Evolutionary conservation across 1,140 invertebrate species (phyloP).

Genomic region (Sesamia nonagrioides): DNA sequence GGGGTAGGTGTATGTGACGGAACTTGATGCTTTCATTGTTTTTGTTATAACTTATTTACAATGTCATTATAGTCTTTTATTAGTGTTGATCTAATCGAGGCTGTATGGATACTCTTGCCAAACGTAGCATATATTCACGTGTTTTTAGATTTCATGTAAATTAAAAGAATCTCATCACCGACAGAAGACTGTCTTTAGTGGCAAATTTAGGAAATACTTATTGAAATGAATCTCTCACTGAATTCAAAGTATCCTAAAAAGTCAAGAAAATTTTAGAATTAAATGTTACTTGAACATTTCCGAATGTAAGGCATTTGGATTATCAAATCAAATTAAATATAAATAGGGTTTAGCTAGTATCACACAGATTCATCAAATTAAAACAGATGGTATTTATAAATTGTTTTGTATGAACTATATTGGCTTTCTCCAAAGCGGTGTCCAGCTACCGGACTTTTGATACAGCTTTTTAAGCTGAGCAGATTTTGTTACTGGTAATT

Average conservation of each 20-base stretch:
- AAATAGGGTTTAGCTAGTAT: conserved; percentile 43
- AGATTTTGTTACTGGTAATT: conserved; percentile 45
- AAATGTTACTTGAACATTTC: conserved; percentile 19
- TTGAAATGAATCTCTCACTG: conserved; percentile 55
- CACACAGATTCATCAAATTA: conserved; percentile 35
- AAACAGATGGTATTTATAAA: conserved; percentile 31
- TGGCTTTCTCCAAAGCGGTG: conserved; percentile 45
- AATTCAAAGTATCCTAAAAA: conserved; percentile 23
- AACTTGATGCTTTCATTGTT: conserved; percentile 54
- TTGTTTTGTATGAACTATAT: conserved; percentile 40
- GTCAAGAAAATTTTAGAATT: conserved; percentile 19
- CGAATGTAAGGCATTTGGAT: conserved; percentile 28
- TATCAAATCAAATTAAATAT: conserved; percentile 31
- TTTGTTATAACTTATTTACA: conserved; percentile 47
- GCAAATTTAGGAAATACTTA: conserved; percentile 58
- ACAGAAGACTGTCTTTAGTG: conserved; percentile 64
- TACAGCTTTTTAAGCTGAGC: conserved; percentile 51
- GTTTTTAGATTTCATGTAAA: conserved; percentile 41
- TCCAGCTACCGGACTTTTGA: conserved; percentile 35
- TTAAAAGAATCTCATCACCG: conserved; percentile 54
- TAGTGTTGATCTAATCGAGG: conserved; percentile 50
- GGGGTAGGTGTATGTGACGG: conserved; percentile 29
- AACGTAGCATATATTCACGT: conserved; percentile 44
- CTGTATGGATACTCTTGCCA: conserved; percentile 66
- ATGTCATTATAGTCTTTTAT: conserved; percentile 32